These are phyloP conservation scores for Myanophis thanlyinensis DNA, from an alignment of 2,113 vertebrate genomes.

Conservation along the genomic window DNA sequence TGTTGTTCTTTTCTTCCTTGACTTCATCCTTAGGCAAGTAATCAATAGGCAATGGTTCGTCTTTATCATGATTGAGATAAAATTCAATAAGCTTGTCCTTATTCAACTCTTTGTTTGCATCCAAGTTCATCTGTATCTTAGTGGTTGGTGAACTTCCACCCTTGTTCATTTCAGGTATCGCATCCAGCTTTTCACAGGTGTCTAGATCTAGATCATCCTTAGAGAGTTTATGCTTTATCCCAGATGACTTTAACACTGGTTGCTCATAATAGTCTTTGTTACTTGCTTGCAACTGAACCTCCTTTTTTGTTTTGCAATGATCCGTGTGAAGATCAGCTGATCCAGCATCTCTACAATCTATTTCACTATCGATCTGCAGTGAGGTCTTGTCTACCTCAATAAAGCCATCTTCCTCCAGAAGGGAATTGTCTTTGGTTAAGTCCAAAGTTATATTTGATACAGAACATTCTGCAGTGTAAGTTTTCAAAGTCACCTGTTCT, in stretches of 20 bases:
- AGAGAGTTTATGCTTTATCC: slow-evolving; percentile 62
- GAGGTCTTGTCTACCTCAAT: slow-evolving; percentile 66
- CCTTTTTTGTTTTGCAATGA: slow-evolving; percentile 39
- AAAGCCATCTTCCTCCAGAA: slow-evolving; percentile 57
- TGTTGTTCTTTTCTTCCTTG: slow-evolving; percentile 56
- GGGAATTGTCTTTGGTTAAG: slow-evolving; percentile 69
- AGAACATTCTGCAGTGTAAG: slow-evolving; percentile 43
- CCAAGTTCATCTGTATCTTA: slow-evolving; percentile 66
- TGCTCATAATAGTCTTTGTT: slow-evolving; percentile 56
- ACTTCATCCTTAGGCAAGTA: slow-evolving; percentile 60
- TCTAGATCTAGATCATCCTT: slow-evolving; percentile 71
- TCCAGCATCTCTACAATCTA: slow-evolving; percentile 50
- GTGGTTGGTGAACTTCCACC: slow-evolving; percentile 67
- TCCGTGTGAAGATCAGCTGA: slow-evolving; percentile 55
- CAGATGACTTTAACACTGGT: slow-evolving; percentile 50
- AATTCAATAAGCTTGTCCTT: slow-evolving; percentile 80
- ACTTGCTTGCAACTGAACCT: slow-evolving; percentile 52
- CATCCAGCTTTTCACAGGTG: slow-evolving; percentile 73
- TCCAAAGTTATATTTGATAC: slow-evolving; percentile 34
- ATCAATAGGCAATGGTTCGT: slow-evolving; percentile 58
- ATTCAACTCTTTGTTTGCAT: slow-evolving; percentile 68
- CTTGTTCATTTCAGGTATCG: slow-evolving; percentile 73
- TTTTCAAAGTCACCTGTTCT: slow-evolving; percentile 26
- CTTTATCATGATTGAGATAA: slow-evolving; percentile 71
- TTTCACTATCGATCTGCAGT: slow-evolving; percentile 30